These are phyloP conservation scores for Sinocyclocheilus grahami DNA, from an alignment of 2,113 vertebrate species.

Conservation along the genomic window DNA sequence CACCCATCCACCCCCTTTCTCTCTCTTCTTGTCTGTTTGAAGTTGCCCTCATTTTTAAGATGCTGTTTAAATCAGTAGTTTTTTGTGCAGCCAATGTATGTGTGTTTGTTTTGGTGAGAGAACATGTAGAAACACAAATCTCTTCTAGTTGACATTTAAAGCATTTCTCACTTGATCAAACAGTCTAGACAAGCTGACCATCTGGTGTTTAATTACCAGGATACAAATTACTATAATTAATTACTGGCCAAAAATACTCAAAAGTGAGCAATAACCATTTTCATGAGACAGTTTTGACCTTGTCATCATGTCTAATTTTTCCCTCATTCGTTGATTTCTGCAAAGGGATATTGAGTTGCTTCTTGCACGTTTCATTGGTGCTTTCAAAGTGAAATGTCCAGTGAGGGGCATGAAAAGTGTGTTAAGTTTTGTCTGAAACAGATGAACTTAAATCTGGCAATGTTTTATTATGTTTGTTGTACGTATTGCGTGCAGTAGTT, in stretches of 20 bases:
- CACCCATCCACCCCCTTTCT: background rate
- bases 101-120: slow-evolving; percentile 4
- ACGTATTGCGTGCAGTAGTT: too few relatives aligned
- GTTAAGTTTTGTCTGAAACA: too few relatives aligned
- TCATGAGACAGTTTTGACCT: background rate
- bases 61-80: slow-evolving; percentile 9
- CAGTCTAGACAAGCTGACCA: slow-evolving; percentile 27
- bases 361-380: too few relatives aligned
- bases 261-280: slow-evolving; percentile 2
- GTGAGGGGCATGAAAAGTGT: too few relatives aligned
- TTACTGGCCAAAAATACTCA: slow-evolving; percentile 10
- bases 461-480: too few relatives aligned
- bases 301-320: background rate
- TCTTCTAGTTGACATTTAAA: slow-evolving; percentile 16
- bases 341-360: too few relatives aligned
- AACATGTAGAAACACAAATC: background rate
- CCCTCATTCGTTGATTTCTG: background rate
- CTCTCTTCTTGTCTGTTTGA: slow-evolving; percentile 22
- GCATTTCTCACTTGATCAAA: slow-evolving; percentile 20
- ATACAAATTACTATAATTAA: slow-evolving; percentile 21
- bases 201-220: slow-evolving; percentile 16
- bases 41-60: slow-evolving; percentile 1
- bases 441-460: too few relatives aligned
- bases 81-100: background rate
- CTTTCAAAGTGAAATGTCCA: too few relatives aligned